Percentiles rank a stretch among this genome's conserved stretches.
phyloP scores from a whole-genome alignment of 2,113 vertebrate genomes.

The Pelodiscus sinensis region DNA sequence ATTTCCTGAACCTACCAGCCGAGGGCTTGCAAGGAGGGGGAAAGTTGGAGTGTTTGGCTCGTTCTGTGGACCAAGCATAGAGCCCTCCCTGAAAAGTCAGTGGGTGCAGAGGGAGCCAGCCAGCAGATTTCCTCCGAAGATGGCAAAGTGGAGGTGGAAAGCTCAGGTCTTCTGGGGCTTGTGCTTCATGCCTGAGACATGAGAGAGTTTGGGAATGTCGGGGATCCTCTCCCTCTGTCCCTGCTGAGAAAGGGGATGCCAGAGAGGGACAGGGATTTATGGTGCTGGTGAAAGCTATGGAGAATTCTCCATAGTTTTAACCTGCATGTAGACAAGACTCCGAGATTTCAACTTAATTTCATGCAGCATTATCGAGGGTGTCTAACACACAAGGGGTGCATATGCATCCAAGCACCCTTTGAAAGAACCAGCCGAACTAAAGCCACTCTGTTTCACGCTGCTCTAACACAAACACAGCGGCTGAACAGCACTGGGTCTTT shows the following conservation, averaged over 20 bases:
- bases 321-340: not conserved
- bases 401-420: not conserved
- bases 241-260: not conserved
- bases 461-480: not conserved
- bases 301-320: not conserved
- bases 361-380: not conserved
- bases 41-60: not conserved
- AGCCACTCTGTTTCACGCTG: not conserved
- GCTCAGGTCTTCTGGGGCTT: not conserved
- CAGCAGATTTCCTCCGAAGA: not conserved
- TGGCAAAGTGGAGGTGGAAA: not conserved
- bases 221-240: not conserved
- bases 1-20: not conserved
- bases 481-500: not conserved
- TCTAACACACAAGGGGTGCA: not conserved
- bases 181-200: not conserved
- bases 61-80: not conserved
- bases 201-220: not conserved
- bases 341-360: not conserved
- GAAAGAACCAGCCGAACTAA: not conserved
- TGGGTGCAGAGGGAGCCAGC: not conserved
- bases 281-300: not conserved
- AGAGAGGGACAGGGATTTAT: not conserved
- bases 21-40: not conserved
- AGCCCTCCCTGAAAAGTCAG: not conserved